These are phyloP conservation scores for Prosapia bicincta DNA, from an alignment of 2,888 invertebrate genomes.

Conservation along the genomic window DNA sequence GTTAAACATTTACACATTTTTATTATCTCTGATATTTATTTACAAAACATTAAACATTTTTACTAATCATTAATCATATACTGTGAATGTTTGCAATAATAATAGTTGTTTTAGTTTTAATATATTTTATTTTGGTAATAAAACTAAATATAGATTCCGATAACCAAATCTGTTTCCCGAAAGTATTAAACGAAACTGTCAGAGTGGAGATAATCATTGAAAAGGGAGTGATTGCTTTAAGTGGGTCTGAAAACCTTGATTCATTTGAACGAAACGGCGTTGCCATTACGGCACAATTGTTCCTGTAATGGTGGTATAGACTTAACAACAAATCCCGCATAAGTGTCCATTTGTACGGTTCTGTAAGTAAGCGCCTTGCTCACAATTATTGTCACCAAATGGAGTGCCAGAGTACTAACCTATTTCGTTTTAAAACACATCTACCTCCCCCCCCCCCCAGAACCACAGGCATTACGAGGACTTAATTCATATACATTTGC, in stretches of 20 bases:
- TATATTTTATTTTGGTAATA: no score
- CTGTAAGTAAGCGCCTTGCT: background rate
- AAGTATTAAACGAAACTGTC: background rate
- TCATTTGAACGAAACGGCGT: background rate
- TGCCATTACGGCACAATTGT: background rate
- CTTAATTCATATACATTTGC: constrained; percentile 1
- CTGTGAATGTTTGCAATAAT: no score
- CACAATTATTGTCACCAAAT: background rate
- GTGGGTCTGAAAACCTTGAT: background rate
- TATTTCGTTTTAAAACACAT: background rate
- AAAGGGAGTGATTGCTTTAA: background rate
- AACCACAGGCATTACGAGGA: background rate
- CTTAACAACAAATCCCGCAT: constrained; percentile 4
- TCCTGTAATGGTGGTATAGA: background rate
- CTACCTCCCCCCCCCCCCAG: background rate
- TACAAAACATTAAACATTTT: no score
- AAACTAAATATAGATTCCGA: no score
- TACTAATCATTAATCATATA: no score
- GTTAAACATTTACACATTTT: no score
- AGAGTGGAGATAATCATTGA: background rate
- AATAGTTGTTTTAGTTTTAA: no score
- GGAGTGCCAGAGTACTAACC: background rate
- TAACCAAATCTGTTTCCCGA: background rate
- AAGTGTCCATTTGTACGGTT: constrained; percentile 4
- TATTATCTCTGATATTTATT: no score